phyloP scores from a whole-genome alignment of 1,140 invertebrate genomes.

The Melipona quadrifasciata region DNA sequence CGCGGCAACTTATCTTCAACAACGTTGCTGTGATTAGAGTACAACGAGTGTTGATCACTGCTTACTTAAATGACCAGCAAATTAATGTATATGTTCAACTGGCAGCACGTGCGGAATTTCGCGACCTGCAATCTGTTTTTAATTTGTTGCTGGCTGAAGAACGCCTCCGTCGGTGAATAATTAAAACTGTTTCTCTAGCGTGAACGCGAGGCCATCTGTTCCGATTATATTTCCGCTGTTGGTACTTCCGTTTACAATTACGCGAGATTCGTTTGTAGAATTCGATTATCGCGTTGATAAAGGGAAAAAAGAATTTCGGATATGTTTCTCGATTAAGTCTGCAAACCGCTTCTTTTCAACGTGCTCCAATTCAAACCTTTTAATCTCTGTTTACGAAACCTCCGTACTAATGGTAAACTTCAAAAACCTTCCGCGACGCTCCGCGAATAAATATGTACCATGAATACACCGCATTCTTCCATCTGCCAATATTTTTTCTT shows the following conservation, averaged over 20 bases:
- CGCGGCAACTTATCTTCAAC: constrained; percentile 18
- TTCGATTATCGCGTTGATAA: neutral
- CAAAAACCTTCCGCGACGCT: constrained; percentile 31
- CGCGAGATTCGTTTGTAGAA: neutral
- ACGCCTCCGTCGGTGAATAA: neutral
- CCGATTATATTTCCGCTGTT: neutral
- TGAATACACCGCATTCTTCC: neutral
- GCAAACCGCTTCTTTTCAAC: constrained; percentile 49
- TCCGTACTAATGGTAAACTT: constrained; percentile 18
- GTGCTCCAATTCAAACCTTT: constrained; percentile 48
- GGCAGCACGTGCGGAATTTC: neutral
- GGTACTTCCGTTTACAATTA: neutral
- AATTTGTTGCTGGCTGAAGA: neutral
- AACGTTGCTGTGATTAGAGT: neutral
- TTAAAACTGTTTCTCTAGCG: neutral
- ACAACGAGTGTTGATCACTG: constrained; percentile 25
- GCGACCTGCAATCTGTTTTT: neutral
- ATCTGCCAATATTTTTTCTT: neutral
- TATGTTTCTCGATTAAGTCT: constrained; percentile 52
- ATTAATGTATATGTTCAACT: neutral
- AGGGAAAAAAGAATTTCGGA: neutral
- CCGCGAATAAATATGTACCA: constrained; percentile 35
- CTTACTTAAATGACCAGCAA: neutral
- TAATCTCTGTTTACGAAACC: constrained; percentile 49
- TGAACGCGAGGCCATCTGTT: neutral